Percentiles rank a stretch among this genome's conserved stretches.
Conservation (phyloP, 2,797 vertebrate genomes). For the Silurus lanzhouensis region DNA sequence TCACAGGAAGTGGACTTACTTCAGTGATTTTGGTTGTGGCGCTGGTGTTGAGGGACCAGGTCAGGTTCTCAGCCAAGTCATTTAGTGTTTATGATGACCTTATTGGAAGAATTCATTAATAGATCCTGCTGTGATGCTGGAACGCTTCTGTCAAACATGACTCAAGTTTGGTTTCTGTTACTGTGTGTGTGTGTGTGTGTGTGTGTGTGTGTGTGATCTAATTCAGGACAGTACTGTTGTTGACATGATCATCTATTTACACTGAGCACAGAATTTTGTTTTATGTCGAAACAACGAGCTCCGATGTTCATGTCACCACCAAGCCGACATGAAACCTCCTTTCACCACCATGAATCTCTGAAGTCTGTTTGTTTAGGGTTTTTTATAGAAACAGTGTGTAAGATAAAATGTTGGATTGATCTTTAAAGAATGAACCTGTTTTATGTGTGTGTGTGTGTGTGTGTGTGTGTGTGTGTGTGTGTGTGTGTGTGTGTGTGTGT, state of each 20-base stretch:
- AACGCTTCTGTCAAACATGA: background rate
- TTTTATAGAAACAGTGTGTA: background rate
- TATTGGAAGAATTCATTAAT: too few relatives aligned
- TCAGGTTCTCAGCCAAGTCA: too few relatives aligned
- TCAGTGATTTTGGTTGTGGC: too few relatives aligned
- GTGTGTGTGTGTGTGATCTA: background rate
- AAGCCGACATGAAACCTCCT: background rate
- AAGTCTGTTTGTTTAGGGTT: constrained; percentile 4
- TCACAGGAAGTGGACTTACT: too few relatives aligned
- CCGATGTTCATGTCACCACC: background rate
- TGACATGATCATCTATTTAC: background rate
- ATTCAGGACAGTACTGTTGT: background rate
- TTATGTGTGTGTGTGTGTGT: constrained; percentile 10
- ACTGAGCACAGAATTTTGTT: background rate
- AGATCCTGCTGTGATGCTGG: too few relatives aligned
- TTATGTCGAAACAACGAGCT: constrained; percentile 5
- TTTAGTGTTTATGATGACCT: background rate
- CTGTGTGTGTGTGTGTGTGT: background rate
- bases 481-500: background rate
- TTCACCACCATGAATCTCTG: background rate
- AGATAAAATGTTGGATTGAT: constrained; percentile 9
- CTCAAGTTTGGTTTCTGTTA: background rate
- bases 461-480: constrained; percentile 15
- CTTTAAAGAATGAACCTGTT: background rate
- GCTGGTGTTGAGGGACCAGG: too few relatives aligned